Evolutionary conservation across 2,113 vertebrate species (phyloP), one percentile per base, ranked within the genome.

Genomic region (Cebus imitator): DNA sequence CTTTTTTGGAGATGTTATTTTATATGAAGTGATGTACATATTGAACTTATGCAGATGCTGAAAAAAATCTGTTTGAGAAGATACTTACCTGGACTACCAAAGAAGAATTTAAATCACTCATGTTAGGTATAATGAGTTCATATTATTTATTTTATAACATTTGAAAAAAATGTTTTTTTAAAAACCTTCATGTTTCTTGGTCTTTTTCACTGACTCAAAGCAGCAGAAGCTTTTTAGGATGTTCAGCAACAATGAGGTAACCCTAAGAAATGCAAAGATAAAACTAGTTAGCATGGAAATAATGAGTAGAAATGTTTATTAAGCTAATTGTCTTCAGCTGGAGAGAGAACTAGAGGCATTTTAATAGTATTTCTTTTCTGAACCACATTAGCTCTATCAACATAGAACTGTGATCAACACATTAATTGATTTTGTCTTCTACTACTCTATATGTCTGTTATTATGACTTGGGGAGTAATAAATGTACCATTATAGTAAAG

Each of bases 221-320:
- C 85, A 91, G 52, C 32, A 70, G 86, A 27, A 35, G 1, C 35
- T 94, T 91, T 96, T 94, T 57, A 83, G 32, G 7, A 89, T 55
- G 20, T 48, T 93, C 48, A 93, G 40, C 32, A 90, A 87, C 50
- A 84, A 37, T 93, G 84, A 90, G 9, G 37, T 90, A 80, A 90
- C 30, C 40, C 80, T 90, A 82, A 32, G 86, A 96, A 95, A 94
- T 93, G 23, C 68, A 96, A 96, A 96, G 52, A 90, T 93, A 95
- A 95, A 96, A 78, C 35, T 52, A 91, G 89, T 95, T 87, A 89
- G 87, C 75, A 72, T 97, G 64, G 43, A 97, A 93, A 87, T 92
- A 96, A 95, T 97, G 45, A 94, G 27, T 89, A 61, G 32, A 93
- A 95, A 73, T 94, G 75, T 90, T 96, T 97, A 85, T 93, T 94